Evolutionary conservation across 1,140 invertebrate species (phyloP).

Genomic region (Lineus longissimus): DNA sequence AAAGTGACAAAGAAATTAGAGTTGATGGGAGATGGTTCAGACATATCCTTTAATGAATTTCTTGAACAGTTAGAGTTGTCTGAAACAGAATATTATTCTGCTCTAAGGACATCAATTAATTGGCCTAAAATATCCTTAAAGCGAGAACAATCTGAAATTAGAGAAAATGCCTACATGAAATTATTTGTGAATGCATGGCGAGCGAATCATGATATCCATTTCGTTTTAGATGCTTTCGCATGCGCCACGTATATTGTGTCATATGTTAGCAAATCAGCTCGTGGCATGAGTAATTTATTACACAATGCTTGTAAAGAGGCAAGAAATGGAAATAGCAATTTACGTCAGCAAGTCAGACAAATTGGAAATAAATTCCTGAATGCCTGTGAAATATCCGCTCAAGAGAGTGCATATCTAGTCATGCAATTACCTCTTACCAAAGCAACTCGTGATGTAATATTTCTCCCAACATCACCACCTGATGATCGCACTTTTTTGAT

Average conservation of each 20-base stretch:
- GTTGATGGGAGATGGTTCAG: background rate
- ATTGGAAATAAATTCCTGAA: constrained; percentile 16
- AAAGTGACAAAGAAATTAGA: constrained; percentile 9
- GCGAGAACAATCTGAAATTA: constrained; percentile 7
- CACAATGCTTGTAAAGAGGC: constrained; percentile 14
- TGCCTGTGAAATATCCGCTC: constrained; percentile 18
- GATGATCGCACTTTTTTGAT: background rate
- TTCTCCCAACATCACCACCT: constrained; percentile 5
- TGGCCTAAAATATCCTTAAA: constrained; percentile 6
- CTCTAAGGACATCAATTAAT: constrained; percentile 3
- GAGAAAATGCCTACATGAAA: constrained; percentile 15
- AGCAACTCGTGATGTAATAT: background rate
- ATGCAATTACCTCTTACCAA: background rate
- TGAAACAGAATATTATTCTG: constrained; percentile 7
- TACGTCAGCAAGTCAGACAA: constrained; percentile 9
- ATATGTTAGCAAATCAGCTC: constrained; percentile 16
- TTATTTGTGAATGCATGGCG: constrained; percentile 12
- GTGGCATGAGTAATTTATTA: constrained; percentile 13
- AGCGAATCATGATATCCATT: constrained; percentile 23
- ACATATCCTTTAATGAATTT: background rate
- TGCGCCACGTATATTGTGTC: constrained; percentile 17
- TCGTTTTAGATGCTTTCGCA: constrained; percentile 14
- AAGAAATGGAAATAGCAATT: constrained; percentile 15
- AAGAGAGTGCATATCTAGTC: constrained; percentile 17
- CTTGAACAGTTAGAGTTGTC: background rate